Evolutionary conservation across 2,797 vertebrate species (phyloP).

Genomic region (Brachymystax lenok): DNA sequence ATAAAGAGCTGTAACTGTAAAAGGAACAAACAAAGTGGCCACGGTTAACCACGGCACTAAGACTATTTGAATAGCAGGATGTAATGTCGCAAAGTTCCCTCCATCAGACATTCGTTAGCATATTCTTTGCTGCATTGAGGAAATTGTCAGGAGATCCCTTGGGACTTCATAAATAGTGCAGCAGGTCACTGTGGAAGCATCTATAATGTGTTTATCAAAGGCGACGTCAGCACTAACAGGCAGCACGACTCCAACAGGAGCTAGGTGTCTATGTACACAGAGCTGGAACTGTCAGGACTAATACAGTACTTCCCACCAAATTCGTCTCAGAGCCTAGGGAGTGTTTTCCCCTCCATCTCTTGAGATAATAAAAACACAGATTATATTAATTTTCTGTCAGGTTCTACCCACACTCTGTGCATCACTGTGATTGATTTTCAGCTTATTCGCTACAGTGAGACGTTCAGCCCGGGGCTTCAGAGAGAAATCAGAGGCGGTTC

Average conservation of each 20-base stretch:
- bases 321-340: slow-evolving; percentile 38
- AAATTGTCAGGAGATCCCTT: slow-evolving; percentile 51
- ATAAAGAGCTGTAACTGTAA: slow-evolving; percentile 49
- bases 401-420: slow-evolving; percentile 41
- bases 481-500: slow-evolving; percentile 37
- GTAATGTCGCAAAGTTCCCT: slow-evolving; percentile 53
- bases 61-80: slow-evolving; percentile 50
- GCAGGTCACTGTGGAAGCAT: slow-evolving; percentile 48
- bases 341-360: slow-evolving; percentile 33
- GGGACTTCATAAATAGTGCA: slow-evolving; percentile 48
- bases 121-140: slow-evolving; percentile 54
- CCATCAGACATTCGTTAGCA: slow-evolving; percentile 59
- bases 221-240: slow-evolving; percentile 36
- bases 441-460: slow-evolving; percentile 54
- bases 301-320: slow-evolving; percentile 32
- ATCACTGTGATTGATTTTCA: slow-evolving; percentile 66
- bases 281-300: slow-evolving; percentile 50
- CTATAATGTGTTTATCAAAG: slow-evolving; percentile 56
- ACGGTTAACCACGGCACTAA: slow-evolving; percentile 49
- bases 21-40: slow-evolving; percentile 42
- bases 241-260: slow-evolving; percentile 33
- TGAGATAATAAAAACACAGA: slow-evolving; percentile 59
- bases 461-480: slow-evolving; percentile 51
- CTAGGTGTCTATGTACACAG: slow-evolving; percentile 32
- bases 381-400: slow-evolving; percentile 64